phyloP scores from a whole-genome alignment of 30 jellyfish, hydroid and myxozoan species.

The Chrysaora quinquecirrha region DNA sequence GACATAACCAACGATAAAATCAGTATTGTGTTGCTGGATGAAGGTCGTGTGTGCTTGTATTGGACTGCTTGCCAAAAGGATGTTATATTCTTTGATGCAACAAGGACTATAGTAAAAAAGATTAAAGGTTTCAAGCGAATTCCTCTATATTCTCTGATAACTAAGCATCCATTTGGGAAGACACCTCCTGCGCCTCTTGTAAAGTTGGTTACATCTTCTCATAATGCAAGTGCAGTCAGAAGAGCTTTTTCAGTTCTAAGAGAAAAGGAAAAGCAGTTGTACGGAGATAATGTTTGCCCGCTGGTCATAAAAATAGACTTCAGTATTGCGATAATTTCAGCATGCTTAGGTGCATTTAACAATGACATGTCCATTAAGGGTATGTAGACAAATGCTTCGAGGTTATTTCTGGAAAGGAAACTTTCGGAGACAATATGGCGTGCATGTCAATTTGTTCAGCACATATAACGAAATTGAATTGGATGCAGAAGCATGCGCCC shows the following conservation, averaged over 20 bases:
- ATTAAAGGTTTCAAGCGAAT: background rate
- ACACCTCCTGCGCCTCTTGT: too few relatives aligned
- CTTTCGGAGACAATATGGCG: background rate
- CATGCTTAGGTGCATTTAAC: background rate
- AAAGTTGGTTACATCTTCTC: too few relatives aligned
- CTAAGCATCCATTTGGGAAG: too few relatives aligned
- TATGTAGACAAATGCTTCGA: background rate
- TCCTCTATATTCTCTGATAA: too few relatives aligned
- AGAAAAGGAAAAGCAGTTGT: slow-evolving; percentile 4
- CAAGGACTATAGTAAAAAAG: too few relatives aligned
- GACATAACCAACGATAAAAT: background rate
- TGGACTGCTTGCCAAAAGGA: background rate
- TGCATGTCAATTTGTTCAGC: background rate
- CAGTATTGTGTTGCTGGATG: background rate
- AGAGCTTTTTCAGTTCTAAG: background rate
- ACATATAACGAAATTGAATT: background rate
- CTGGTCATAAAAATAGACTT: slow-evolving; percentile 2
- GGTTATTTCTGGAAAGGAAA: background rate
- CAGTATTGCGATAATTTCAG: background rate
- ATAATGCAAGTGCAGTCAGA: slow-evolving; percentile 2
- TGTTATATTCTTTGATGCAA: too few relatives aligned
- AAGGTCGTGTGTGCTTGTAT: background rate
- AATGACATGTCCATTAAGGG: background rate
- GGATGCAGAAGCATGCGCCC: background rate
- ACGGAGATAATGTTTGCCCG: too few relatives aligned